Base-by-base conservation (phyloP, 1,140 invertebrate genomes). In the Aphaenogaster rudis region DNA sequence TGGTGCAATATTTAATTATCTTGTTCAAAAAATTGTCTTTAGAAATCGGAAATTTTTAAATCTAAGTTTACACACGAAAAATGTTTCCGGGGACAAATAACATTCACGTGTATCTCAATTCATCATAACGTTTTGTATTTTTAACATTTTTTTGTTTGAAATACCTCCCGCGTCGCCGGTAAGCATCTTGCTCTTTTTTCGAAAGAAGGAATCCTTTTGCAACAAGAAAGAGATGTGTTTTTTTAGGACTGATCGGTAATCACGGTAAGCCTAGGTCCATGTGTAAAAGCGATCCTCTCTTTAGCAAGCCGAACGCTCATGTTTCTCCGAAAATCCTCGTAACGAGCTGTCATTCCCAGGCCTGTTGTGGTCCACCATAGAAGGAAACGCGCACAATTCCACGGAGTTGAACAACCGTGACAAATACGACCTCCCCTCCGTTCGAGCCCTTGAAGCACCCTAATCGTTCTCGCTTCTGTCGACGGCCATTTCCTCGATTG, bases 321-420 rank as follows among this genome's bases (percentile, higher is more conserved):
- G 63, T 81, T 81, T 86, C 84, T 42, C 52, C 36, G 39, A 84
- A 86, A 86, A 86, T 88, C 42, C 74, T 77, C 11, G 9, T 80
- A 86, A 88, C 57, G 59, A 88, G 50, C 76, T 80, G 87, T 74
- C 84, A 57, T 39, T 72, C 15, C 52, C 84, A 86, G 76, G 17
- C 8, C 42, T 59, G 36, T 50, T 74, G 80, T 50, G 69, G 69
- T 69, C 48, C 48, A 36, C 28, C 39, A 76, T 76, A 48, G 69
- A 81, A 61, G 80, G 42, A 84, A 84, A 48, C 13, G 36, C 42
- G 48, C 36, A 72, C 48, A 57, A 59, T 61, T 57, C 69, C 7
- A 72, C 66, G 13, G n/a, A 39, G 67, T 28, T 69, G 28, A 59
- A 74, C 59, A 71, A 71, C 72, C 39, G n/a, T 74, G 85, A 86